phyloP scores from a whole-genome alignment of 1,140 invertebrate genomes.

The Drosophila nikananu region DNA sequence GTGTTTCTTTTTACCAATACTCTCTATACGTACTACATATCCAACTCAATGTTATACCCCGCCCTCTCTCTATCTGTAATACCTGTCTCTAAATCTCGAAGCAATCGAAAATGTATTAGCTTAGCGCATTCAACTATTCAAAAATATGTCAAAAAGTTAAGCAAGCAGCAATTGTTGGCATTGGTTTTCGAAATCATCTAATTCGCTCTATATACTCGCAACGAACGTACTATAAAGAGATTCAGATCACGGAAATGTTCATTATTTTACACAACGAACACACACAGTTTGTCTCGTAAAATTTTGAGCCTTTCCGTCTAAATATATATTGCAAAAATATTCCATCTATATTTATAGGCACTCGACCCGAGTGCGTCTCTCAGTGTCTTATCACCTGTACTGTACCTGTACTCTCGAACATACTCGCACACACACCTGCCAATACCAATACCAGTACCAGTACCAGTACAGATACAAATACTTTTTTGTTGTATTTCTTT shows the following conservation, averaged over 20 bases:
- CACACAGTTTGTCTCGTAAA: conserved; percentile 45
- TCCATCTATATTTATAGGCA: conserved; percentile 21
- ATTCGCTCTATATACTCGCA: conserved; percentile 30
- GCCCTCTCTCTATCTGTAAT: conserved; percentile 21
- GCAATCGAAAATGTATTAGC: conserved; percentile 49
- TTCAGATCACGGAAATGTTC: conserved; percentile 41
- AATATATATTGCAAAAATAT: conserved; percentile 36
- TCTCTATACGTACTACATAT: conserved; percentile 58
- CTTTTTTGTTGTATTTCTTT: conserved; percentile 81
- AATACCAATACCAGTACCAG: conserved; percentile 24
- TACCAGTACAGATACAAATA: conserved; percentile 67
- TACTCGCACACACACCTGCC: conserved; percentile 42
- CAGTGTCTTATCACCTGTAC: conserved; percentile 44
- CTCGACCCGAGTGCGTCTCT: conserved; percentile 21
- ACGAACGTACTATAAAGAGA: conserved; percentile 27
- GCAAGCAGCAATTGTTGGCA: conserved; percentile 75
- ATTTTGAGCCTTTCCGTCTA: conserved; percentile 60
- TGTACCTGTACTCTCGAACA: conserved; percentile 36
- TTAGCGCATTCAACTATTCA: conserved; percentile 73
- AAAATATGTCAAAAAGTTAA: conserved; percentile 79
- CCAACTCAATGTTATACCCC: conserved; percentile 52
- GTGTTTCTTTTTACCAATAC: conserved; percentile 59
- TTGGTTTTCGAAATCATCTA: conserved; percentile 77
- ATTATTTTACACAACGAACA: conserved; percentile 65
- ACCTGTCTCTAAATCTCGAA: conserved; percentile 46